Percentiles rank a stretch among this genome's conserved stretches.
Conservation (phyloP, 2,797 vertebrate species). For the Vireo griseus region DNA sequence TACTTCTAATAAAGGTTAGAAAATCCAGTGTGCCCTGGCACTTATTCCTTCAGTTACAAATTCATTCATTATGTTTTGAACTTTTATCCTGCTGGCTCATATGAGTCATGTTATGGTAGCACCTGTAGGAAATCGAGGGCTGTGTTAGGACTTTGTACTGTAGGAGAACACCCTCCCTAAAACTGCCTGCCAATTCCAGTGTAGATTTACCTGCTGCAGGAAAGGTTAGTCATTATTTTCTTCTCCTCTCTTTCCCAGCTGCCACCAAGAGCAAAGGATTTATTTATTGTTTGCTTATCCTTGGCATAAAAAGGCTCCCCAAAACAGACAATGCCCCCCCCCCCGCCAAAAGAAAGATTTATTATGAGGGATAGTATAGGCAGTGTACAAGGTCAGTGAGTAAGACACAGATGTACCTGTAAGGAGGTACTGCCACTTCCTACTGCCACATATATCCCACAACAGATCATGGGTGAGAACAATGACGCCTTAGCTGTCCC, state of each 20-base stretch:
- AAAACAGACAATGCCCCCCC: fast-evolving
- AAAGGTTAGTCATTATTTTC: not conserved
- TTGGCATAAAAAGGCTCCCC: not conserved
- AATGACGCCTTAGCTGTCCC: not conserved
- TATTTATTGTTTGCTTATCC: not conserved
- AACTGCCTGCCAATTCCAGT: not conserved
- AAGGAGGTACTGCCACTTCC: not conserved
- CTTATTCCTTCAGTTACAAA: not conserved
- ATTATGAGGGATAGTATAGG: not conserved
- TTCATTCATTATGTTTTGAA: not conserved
- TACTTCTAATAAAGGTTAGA: not conserved
- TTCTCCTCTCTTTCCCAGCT: not conserved
- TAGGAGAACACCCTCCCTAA: not conserved
- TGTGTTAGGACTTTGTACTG: not conserved
- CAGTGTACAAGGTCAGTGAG: not conserved
- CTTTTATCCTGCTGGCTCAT: not conserved
- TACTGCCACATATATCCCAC: not conserved
- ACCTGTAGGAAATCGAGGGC: not conserved
- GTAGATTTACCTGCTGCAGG: not conserved
- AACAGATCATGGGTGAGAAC: not conserved
- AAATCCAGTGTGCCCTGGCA: not conserved
- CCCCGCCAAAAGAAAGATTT: fast-evolving
- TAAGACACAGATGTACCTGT: not conserved
- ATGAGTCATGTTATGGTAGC: not conserved
- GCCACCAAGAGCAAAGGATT: not conserved